phyloP scores from a whole-genome alignment of 2,888 invertebrate genomes.

The Panopea generosa region DNA sequence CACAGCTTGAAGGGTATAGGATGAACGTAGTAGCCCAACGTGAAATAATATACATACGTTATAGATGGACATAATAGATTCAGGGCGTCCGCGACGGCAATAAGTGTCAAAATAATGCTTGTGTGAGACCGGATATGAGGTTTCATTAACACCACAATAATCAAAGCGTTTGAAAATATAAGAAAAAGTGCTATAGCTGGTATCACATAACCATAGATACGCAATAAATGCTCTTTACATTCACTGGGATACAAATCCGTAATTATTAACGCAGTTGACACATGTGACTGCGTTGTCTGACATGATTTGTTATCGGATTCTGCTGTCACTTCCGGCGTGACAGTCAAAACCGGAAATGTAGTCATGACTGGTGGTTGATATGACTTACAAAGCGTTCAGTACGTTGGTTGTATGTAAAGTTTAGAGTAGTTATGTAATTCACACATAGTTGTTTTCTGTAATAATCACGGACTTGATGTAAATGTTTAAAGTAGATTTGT shows the following conservation, averaged over 20 bases:
- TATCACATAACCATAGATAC: constrained; percentile 31
- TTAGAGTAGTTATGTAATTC: no score
- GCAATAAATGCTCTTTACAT: constrained; percentile 4
- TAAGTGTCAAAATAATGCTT: constrained; percentile 29
- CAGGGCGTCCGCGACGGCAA: constrained; percentile 31
- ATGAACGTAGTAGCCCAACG: constrained; percentile 22
- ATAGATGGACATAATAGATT: constrained; percentile 28
- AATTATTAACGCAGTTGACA: neutral
- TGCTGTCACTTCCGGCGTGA: no score
- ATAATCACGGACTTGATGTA: no score
- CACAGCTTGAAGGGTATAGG: constrained; percentile 15
- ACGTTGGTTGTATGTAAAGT: no score
- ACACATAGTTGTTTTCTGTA: no score
- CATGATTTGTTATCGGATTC: no score
- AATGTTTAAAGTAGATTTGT: no score
- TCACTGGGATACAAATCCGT: constrained; percentile 15
- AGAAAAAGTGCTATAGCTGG: constrained; percentile 37
- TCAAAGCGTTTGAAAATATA: constrained; percentile 11
- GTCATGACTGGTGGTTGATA: no score
- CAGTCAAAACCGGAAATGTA: no score
- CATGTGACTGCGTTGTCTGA: no score
- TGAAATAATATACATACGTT: constrained; percentile 23
- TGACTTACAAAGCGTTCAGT: no score
- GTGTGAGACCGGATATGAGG: constrained; percentile 33
- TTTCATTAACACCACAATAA: constrained; percentile 21